These are phyloP conservation scores for Oithona nana DNA, from an alignment of 2,888 invertebrate genomes.

Conservation along the genomic window DNA sequence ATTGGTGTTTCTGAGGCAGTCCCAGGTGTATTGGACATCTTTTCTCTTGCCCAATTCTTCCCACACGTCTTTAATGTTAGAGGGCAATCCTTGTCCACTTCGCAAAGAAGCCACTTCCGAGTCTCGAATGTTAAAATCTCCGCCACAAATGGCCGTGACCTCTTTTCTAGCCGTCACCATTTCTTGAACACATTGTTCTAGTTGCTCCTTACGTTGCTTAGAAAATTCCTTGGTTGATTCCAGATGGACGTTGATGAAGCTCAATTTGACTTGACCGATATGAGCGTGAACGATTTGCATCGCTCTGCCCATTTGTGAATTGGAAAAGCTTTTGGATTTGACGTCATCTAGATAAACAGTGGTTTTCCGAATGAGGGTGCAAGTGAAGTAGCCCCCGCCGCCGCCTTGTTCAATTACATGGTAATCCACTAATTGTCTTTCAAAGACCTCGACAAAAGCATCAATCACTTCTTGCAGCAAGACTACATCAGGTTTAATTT, in stretches of 20 bases:
- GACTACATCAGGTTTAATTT: conserved; percentile 32
- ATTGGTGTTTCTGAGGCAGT: conserved; percentile 25
- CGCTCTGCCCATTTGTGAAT: conserved; percentile 34
- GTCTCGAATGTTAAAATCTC: conserved; percentile 40
- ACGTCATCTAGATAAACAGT: conserved; percentile 29
- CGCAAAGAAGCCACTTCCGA: conserved; percentile 30
- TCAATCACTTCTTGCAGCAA: conserved; percentile 39
- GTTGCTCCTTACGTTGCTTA: not conserved
- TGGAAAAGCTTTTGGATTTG: conserved; percentile 30
- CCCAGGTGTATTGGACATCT: conserved; percentile 38
- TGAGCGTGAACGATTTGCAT: conserved; percentile 32
- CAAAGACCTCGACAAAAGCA: conserved; percentile 29
- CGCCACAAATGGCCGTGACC: conserved; percentile 35
- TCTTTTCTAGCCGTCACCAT: not conserved
- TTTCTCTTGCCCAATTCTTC: conserved; percentile 33
- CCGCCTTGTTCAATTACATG: conserved; percentile 25
- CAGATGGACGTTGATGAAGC: conserved; percentile 37
- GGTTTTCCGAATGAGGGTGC: conserved; percentile 29
- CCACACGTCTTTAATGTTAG: conserved; percentile 34
- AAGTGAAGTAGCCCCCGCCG: conserved; percentile 30
- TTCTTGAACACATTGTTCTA: not conserved
- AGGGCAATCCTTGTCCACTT: conserved; percentile 26
- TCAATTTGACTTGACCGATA: conserved; percentile 27
- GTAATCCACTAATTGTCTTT: conserved; percentile 28
- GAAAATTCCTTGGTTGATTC: conserved; percentile 33